A percentile compares a stretch with the other conserved stretches of the same genome.
These are phyloP conservation scores for Steinernema khuongi DNA, from an alignment of 1,140 invertebrate genomes.

Conservation along the genomic window DNA sequence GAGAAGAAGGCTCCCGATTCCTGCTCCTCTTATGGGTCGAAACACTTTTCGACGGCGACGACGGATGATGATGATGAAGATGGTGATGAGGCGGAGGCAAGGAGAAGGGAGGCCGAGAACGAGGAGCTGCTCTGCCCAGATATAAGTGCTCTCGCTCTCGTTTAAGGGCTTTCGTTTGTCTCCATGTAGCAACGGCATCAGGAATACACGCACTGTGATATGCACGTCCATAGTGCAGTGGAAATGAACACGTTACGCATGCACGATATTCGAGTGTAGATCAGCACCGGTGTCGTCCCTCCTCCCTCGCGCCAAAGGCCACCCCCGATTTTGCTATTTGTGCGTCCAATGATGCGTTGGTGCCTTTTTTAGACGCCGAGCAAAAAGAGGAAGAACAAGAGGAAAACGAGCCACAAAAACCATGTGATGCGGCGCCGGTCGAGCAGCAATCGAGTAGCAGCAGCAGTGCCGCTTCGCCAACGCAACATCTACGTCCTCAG, in stretches of 20 bases:
- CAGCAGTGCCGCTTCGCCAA: constrained; percentile 17
- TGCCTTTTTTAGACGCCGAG: background rate
- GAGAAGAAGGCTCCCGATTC: background rate
- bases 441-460: background rate
- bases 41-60: background rate
- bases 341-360: background rate
- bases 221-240: no score
- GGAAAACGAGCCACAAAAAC: background rate
- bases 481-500: background rate
- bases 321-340: no score
- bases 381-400: background rate
- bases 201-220: no score
- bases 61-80: background rate
- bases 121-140: no score
- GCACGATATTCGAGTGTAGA: no score
- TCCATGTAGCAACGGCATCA: background rate
- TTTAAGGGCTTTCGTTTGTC: background rate
- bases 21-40: background rate
- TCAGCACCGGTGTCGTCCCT: no score
- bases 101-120: no score
- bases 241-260: no score
- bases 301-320: no score
- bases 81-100: no score
- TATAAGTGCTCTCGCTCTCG: background rate
- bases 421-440: constrained; percentile 21